Evolutionary conservation across 2,888 invertebrate genomes (phyloP).

Genomic region (Nomada lathburiana): DNA sequence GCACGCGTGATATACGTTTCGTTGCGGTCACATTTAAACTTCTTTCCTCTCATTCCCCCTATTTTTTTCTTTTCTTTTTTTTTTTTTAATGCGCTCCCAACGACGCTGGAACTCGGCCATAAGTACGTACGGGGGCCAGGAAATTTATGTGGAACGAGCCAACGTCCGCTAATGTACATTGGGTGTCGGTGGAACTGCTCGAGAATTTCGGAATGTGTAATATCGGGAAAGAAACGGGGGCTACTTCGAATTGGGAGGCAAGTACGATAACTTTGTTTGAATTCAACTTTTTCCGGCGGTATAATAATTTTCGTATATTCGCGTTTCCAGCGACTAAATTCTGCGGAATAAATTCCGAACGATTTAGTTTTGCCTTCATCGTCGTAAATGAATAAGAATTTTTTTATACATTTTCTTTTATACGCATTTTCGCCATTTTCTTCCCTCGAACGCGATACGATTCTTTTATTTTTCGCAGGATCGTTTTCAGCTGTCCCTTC

Average conservation of each 20-base stretch:
- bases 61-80: neutral
- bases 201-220: neutral
- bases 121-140: constrained; percentile 4
- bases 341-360: no score
- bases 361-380: no score
- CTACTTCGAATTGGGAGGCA: neutral
- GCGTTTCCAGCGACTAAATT: no score
- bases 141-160: constrained; percentile 8
- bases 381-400: no score
- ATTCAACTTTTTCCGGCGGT: no score
- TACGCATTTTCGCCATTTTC: no score
- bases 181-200: neutral
- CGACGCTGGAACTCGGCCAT: constrained; percentile 43
- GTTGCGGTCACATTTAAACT: constrained; percentile 42
- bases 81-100: constrained; percentile 16
- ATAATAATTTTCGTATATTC: no score
- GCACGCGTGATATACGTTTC: constrained; percentile 52
- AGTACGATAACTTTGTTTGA: no score
- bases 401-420: no score
- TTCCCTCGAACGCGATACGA: no score
- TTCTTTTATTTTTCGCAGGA: no score
- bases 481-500: no score
- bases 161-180: constrained; percentile 6
- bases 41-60: constrained; percentile 4
- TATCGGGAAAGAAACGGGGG: neutral